Evolutionary conservation across 2,888 invertebrate species (phyloP), one percentile per base, ranked within the genome.

Genomic region (Artemia sinica): DNA sequence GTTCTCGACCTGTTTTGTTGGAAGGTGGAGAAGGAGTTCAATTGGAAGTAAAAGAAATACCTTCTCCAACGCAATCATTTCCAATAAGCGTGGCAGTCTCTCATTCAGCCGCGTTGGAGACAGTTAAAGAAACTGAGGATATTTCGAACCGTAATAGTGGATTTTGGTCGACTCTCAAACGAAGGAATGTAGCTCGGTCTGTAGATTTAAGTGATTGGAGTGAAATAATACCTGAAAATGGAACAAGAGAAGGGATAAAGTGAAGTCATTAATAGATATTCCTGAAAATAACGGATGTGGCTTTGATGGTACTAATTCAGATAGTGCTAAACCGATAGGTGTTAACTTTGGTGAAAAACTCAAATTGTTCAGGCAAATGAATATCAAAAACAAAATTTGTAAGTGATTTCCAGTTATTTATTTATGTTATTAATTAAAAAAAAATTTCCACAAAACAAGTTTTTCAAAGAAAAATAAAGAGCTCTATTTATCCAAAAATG

Each of bases 61-160:
- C 63, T 58, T 58, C 63, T 28, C 11, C 63, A 28, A 28, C 28
- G 63, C 63, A 58, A 9, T n/a, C 63, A 18, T n/a, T n/a, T 18
- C 28, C 63, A n/a, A n/a, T n/a, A 28, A 58, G 63, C 9, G n/a
- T 28, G 14, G 63, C 28, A 58, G 14, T 58, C 63, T 28, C 28
- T n/a, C 14, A 58, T 58, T 18, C 14, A 18, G 28, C 63, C n/a
- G 28, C 28, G 8, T 28, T 58, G 63, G 63, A 58, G 28, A 58
- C 63, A 58, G 63, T 58, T 11, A 9, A 28, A 28, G 63, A 58
- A 58, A 58, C 63, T 18, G 63, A 58, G 63, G 63, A 58, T 28
- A 28, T n/a, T 58, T 58, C 28, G 63, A 58, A 58, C 63, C 63
- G 63, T 58, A n/a, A 58, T 28, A 58, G 63, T 58, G 63, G 63